Conservation (phyloP, 2,888 invertebrate genomes). For the Eupithecia exiguata region DNA sequence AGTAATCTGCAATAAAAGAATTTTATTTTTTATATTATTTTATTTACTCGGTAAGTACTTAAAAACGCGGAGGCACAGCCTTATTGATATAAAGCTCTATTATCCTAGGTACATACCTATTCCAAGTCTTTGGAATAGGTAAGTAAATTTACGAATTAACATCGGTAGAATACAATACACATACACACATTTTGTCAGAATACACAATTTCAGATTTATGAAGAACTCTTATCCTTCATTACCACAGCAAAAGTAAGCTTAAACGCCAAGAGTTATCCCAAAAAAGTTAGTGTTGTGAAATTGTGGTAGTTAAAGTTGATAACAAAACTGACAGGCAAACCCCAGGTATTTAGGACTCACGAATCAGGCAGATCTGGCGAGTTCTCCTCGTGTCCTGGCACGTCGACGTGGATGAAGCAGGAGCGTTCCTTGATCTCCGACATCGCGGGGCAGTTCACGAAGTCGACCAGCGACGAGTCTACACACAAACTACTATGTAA, state of each 20-base stretch:
- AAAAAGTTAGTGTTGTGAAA: not conserved
- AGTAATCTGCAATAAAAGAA: too few species aligned
- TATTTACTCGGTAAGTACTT: not conserved
- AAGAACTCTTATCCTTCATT: too few species aligned
- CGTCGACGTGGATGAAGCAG: conserved; percentile 93
- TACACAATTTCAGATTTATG: not conserved
- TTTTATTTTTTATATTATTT: too few species aligned
- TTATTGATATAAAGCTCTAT: too few species aligned
- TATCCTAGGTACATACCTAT: too few species aligned
- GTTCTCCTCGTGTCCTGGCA: conserved; percentile 93
- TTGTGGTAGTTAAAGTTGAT: not conserved
- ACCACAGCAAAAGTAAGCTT: not conserved
- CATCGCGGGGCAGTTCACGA: conserved; percentile 93
- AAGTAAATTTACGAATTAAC: not conserved
- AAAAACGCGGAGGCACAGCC: not conserved
- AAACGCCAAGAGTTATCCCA: not conserved
- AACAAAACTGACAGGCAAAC: not conserved
- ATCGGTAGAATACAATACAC: not conserved
- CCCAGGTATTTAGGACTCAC: conserved; percentile 74
- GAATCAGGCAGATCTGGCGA: conserved; percentile 89
- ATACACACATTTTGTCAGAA: not conserved
- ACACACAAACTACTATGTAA: conserved; percentile 33
- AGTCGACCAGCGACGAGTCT: conserved; percentile 93
- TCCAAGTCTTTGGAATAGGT: too few species aligned
- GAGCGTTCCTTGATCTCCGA: conserved; percentile 92